Evolutionary conservation across 1,140 invertebrate species (phyloP).

Genomic region (Agrypnia vestita): DNA sequence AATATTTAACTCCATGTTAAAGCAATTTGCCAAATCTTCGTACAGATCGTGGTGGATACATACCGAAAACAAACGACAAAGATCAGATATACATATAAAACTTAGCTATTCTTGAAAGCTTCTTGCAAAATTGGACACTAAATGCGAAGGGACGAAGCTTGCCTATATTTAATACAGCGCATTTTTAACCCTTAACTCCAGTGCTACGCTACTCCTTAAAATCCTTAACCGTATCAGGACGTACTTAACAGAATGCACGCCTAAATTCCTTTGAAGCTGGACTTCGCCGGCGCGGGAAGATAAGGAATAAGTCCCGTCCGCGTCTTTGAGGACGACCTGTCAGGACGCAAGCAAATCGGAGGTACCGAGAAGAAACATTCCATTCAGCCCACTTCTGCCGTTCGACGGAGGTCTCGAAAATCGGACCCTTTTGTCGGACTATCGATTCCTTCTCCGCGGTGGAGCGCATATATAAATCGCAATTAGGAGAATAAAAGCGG

Average conservation of each 20-base stretch:
- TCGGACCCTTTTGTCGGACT: conserved; percentile 9
- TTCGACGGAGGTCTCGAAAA: neutral
- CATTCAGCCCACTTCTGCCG: neutral
- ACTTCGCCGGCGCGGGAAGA: conserved; percentile 10
- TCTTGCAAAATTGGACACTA: neutral
- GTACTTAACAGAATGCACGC: neutral
- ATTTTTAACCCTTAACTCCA: neutral
- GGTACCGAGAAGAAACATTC: neutral
- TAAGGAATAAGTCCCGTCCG: neutral
- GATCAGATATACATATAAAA: conserved; percentile 5
- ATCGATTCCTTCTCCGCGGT: neutral
- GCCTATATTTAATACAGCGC: neutral
- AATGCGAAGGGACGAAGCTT: neutral
- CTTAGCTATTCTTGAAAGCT: neutral
- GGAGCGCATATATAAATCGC: conserved; percentile 13
- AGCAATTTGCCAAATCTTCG: conserved; percentile 27
- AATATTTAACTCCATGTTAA: neutral
- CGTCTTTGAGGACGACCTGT: neutral
- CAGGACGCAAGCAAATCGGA: neutral
- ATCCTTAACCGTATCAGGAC: neutral
- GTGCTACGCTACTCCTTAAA: neutral
- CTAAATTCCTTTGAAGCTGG: conserved; percentile 28
- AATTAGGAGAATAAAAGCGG: conserved; percentile 42
- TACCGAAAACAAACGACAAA: conserved; percentile 26
- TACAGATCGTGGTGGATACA: conserved; percentile 15